Evolutionary conservation across 1,140 invertebrate genomes (phyloP).

Genomic region (Phenacoccus solenopsis): DNA sequence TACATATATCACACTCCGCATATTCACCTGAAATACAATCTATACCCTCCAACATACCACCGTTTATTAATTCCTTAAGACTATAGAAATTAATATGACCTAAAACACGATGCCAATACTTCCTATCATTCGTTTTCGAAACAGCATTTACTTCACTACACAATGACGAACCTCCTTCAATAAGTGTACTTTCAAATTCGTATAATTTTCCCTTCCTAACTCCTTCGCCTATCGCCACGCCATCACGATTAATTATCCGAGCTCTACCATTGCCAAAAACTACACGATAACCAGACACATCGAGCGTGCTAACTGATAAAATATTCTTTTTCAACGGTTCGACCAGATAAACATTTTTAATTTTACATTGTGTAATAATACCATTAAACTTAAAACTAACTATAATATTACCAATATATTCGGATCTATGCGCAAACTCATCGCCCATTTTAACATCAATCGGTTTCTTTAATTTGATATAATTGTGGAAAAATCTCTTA

Average conservation of each 20-base stretch:
- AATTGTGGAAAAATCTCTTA: slow-evolving; percentile 20
- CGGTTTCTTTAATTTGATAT: slow-evolving; percentile 22
- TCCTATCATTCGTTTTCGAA: neutral
- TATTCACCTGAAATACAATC: neutral
- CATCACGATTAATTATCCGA: neutral
- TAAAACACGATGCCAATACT: slow-evolving; percentile 19
- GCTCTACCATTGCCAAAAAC: slow-evolving; percentile 21
- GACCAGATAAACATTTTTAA: slow-evolving; percentile 24
- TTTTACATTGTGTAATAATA: slow-evolving; percentile 20
- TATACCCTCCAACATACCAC: slow-evolving; percentile 3
- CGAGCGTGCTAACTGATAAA: slow-evolving; percentile 20
- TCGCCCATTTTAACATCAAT: slow-evolving; percentile 24
- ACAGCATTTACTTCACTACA: neutral
- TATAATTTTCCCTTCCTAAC: slow-evolving; percentile 12
- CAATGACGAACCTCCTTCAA: neutral
- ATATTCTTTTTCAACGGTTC: slow-evolving; percentile 21
- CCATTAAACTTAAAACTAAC: slow-evolving; percentile 22
- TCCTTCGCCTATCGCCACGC: neutral
- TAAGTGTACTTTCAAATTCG: neutral
- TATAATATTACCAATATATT: slow-evolving; percentile 23
- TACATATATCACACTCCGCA: slow-evolving; percentile 24
- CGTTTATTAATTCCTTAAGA: slow-evolving; percentile 24
- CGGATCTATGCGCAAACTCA: slow-evolving; percentile 20
- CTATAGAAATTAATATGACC: slow-evolving; percentile 26
- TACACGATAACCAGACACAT: slow-evolving; percentile 20